Evolutionary conservation across 64 coral and sea anemone genomes (phyloP).

Genomic region (Dendrophyllia cribrosa): DNA sequence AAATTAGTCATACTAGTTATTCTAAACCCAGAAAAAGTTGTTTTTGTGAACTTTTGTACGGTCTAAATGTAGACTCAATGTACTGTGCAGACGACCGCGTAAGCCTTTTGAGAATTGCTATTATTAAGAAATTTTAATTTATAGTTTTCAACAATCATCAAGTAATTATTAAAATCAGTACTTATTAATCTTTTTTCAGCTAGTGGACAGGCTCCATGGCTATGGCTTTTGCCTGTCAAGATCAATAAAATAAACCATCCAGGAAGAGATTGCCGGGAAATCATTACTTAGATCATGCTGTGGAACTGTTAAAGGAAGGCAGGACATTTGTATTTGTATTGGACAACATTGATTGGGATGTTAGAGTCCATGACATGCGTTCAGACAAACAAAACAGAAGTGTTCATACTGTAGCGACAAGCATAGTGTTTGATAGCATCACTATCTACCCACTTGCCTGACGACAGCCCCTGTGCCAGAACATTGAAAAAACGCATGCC

Average conservation of each 20-base stretch:
- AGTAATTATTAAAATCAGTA: not conserved
- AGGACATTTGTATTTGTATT: constrained; percentile 65
- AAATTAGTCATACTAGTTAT: too few relatives aligned
- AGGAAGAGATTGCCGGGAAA: constrained; percentile 71
- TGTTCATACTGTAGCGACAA: constrained; percentile 74
- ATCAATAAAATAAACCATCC: constrained; percentile 52
- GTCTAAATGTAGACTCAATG: too few relatives aligned
- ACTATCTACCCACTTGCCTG: constrained; percentile 21
- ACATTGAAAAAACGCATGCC: too few relatives aligned
- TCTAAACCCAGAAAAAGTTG: too few relatives aligned
- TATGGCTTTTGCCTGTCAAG: constrained; percentile 59
- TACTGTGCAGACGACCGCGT: too few relatives aligned
- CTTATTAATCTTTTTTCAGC: constrained; percentile 9
- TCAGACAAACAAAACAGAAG: constrained; percentile 64
- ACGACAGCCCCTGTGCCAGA: constrained; percentile 50
- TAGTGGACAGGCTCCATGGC: constrained; percentile 46
- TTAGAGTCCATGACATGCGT: constrained; percentile 64
- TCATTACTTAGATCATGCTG: constrained; percentile 64
- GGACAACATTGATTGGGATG: constrained; percentile 81
- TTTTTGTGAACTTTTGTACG: too few relatives aligned
- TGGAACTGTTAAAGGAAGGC: constrained; percentile 38
- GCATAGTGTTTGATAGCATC: constrained; percentile 62
- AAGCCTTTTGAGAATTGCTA: too few relatives aligned
- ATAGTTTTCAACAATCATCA: too few relatives aligned
- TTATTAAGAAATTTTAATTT: not conserved